Evolutionary conservation across 2,113 vertebrate genomes (phyloP), one percentile per base, ranked within the genome.

Genomic region (Capreolus pygargus): DNA sequence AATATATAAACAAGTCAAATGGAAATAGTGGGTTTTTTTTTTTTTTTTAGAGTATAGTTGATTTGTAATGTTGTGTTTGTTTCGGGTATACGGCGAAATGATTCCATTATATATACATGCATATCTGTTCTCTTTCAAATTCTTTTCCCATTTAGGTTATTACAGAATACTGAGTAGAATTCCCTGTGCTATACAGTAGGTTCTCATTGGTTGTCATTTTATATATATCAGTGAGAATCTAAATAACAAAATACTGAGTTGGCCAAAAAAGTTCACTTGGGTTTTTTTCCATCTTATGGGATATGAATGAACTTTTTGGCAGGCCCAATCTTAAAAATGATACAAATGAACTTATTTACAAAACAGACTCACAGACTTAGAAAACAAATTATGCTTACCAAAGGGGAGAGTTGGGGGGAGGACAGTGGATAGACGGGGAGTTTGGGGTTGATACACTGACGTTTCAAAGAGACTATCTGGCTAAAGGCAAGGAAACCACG

Each of bases 1-100:
- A 3, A 43, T 33, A 17, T 50, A 30, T 50, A 81, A 81, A 50
- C 78, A 81, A 33, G 45, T 81, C 78, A 81, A 81, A 50, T 33
- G 78, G 45, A 50, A 50, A 12, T 33, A 81, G 78, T 33, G 33
- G 17, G n/a, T 11, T 30, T 27, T 9, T 43, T 2, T 14, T 39
- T 43, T 43, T 45, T 76, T 43, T 74, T 74, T 13, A 0, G 11
- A 43, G 16, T 45, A 28, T 16, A 30, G 78, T 21, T 50, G 78
- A 81, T 52, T 52, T 19, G 28, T 50, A 12, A 33, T 50, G 28
- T 21, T 50, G 28, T 21, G 16, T 81, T 33, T 21, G 45, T 81
- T 33, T 50, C 16, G 33, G 1, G 9, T 52, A 19, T 52, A 52
- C 0, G 2, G 78, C 1, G 0, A 52, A 50, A 50, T 50, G 78